Percentiles rank a stretch among this genome's conserved stretches.
Evolutionary conservation across 2,888 invertebrate species (phyloP).

Genomic region (Apotomis capreana): DNA sequence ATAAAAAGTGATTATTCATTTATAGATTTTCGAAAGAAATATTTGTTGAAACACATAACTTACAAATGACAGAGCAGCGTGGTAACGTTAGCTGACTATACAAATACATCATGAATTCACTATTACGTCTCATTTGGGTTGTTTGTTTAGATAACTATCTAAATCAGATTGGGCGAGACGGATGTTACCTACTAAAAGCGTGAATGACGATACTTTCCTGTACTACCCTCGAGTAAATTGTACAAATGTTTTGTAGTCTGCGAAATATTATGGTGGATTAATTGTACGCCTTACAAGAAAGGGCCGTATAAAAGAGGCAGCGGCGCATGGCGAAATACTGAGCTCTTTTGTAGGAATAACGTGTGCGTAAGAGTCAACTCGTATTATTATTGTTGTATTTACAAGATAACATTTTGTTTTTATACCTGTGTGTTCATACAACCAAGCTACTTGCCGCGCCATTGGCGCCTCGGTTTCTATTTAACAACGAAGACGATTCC

Average conservation of each 20-base stretch:
- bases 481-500: slow-evolving; percentile 3
- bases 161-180: background rate
- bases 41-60: background rate
- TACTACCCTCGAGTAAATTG: background rate
- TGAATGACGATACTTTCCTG: background rate
- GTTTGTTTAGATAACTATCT: slow-evolving; percentile 1
- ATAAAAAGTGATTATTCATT: background rate
- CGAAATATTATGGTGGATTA: background rate
- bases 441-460: background rate
- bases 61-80: background rate
- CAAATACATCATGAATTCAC: background rate
- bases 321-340: slow-evolving; percentile 1
- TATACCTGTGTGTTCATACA: background rate
- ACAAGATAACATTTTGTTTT: background rate
- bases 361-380: background rate
- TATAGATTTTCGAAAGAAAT: background rate
- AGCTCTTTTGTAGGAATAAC: slow-evolving; percentile 13
- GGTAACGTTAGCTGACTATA: background rate
- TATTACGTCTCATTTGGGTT: background rate
- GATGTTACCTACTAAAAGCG: background rate
- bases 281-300: background rate
- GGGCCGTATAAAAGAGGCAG: slow-evolving; percentile 5
- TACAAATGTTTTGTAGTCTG: background rate
- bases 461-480: background rate
- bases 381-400: slow-evolving; percentile 13